Evolutionary conservation across 2,113 vertebrate genomes (phyloP).

Genomic region (Edolisoma coerulescens): DNA sequence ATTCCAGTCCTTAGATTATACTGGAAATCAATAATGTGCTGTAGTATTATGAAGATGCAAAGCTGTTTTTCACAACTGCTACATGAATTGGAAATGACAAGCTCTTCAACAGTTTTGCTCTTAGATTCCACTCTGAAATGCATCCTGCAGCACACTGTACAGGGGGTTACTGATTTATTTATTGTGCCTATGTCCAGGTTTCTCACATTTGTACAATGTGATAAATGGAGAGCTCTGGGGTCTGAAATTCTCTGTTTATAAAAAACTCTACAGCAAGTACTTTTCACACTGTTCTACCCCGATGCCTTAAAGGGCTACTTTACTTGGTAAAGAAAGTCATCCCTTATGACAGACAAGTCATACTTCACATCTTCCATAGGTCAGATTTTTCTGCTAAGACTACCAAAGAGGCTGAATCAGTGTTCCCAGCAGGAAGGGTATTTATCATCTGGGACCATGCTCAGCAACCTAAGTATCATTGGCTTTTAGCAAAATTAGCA

Average conservation of each 20-base stretch:
- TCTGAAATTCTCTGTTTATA: neutral
- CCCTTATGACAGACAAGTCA: neutral
- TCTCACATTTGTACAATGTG: neutral
- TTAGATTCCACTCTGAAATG: neutral
- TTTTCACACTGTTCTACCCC: neutral
- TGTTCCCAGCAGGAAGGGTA: neutral
- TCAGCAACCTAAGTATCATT: neutral
- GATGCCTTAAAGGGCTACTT: neutral
- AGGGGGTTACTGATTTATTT: neutral
- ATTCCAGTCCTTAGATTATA: neutral
- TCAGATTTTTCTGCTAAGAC: neutral
- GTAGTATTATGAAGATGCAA: neutral
- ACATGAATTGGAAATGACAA: neutral
- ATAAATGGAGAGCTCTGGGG: neutral
- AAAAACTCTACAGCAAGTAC: neutral
- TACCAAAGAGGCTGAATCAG: neutral
- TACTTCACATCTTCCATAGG: neutral
- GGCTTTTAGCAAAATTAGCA: neutral
- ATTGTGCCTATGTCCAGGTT: neutral
- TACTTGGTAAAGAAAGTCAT: neutral
- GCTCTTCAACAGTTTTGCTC: neutral
- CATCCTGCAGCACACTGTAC: neutral
- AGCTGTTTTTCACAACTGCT: neutral
- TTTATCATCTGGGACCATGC: neutral
- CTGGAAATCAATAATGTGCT: neutral